Conservation (phyloP, 2,797 vertebrate species). For the Remorina albescens region DNA sequence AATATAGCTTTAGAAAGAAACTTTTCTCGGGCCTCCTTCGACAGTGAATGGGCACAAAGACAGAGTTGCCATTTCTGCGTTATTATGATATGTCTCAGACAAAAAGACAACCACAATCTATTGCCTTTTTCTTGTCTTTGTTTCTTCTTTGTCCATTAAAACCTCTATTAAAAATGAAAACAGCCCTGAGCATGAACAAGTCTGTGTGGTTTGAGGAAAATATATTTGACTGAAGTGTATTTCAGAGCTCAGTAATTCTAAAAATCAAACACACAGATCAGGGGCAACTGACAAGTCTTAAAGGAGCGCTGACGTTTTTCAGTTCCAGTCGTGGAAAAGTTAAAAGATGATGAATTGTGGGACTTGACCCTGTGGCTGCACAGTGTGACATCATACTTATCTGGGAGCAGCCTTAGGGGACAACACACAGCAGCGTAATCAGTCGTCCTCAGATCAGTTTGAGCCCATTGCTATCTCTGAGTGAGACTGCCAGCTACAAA, state of each 20-base stretch:
- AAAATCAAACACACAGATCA: slow-evolving; percentile 17
- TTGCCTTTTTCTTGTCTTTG: slow-evolving; percentile 35
- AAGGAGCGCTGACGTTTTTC: slow-evolving; percentile 34
- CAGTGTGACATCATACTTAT: slow-evolving; percentile 41
- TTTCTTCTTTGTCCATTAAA: slow-evolving; percentile 42
- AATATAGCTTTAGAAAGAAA: slow-evolving; percentile 18
- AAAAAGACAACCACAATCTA: slow-evolving; percentile 40
- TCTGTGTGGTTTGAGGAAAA: slow-evolving; percentile 21
- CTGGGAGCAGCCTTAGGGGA: slow-evolving; percentile 19
- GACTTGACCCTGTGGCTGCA: slow-evolving; percentile 40
- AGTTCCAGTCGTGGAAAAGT: slow-evolving; percentile 7
- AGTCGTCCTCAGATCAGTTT: slow-evolving; percentile 56
- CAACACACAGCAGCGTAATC: slow-evolving; percentile 50
- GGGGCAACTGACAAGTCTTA: slow-evolving; percentile 34
- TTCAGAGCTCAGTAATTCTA: slow-evolving; percentile 41
- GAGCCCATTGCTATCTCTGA: slow-evolving; percentile 62
- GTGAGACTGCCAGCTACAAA: slow-evolving; percentile 44
- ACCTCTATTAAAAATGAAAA: slow-evolving; percentile 59
- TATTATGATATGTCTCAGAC: slow-evolving; percentile 36
- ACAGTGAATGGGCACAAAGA: slow-evolving; percentile 27
- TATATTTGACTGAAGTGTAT: slow-evolving; percentile 34
- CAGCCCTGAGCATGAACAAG: background rate
- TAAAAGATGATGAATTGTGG: slow-evolving; percentile 11
- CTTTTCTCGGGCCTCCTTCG: slow-evolving; percentile 25
- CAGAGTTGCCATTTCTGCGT: slow-evolving; percentile 32